Evolutionary conservation across 2,113 vertebrate genomes (phyloP).

Genomic region (Oncorhynchus kisutch): DNA sequence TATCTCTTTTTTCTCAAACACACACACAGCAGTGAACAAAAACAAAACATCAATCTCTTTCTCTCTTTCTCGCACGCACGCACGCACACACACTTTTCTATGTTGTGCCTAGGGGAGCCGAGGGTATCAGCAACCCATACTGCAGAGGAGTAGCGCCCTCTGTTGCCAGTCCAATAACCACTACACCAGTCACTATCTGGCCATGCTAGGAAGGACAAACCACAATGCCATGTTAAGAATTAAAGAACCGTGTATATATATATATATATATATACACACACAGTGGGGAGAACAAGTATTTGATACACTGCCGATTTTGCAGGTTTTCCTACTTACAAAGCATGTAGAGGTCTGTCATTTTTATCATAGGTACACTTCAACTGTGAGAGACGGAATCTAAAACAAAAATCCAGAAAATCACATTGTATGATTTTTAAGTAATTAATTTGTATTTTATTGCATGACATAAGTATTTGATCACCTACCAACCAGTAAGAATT

Average conservation of each 20-base stretch:
- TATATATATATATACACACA: too few species aligned
- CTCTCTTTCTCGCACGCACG: not conserved
- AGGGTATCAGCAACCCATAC: conserved; percentile 1
- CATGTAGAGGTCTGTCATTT: too few species aligned
- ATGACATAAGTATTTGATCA: too few species aligned
- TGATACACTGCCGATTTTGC: too few species aligned
- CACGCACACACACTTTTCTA: not conserved
- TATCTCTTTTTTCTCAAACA: not conserved
- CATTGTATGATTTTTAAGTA: too few species aligned
- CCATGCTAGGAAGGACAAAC: not conserved
- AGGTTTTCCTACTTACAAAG: too few species aligned
- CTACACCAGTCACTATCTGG: not conserved
- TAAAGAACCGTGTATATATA: not conserved
- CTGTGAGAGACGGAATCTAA: too few species aligned
- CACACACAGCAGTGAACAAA: not conserved
- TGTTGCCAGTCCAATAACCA: conserved; percentile 25
- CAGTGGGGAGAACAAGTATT: too few species aligned
- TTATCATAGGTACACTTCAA: too few species aligned
- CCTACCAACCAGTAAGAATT: too few species aligned
- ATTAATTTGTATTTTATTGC: too few species aligned
- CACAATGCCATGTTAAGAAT: not conserved
- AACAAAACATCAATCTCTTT: not conserved
- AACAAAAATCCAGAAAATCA: too few species aligned
- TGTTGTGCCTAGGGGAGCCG: not conserved
- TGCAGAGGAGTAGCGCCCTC: conserved; percentile 39